Evolutionary conservation across 1,140 invertebrate genomes (phyloP), one percentile per base, ranked within the genome.

Genomic region (Tetragnatha versicolor): DNA sequence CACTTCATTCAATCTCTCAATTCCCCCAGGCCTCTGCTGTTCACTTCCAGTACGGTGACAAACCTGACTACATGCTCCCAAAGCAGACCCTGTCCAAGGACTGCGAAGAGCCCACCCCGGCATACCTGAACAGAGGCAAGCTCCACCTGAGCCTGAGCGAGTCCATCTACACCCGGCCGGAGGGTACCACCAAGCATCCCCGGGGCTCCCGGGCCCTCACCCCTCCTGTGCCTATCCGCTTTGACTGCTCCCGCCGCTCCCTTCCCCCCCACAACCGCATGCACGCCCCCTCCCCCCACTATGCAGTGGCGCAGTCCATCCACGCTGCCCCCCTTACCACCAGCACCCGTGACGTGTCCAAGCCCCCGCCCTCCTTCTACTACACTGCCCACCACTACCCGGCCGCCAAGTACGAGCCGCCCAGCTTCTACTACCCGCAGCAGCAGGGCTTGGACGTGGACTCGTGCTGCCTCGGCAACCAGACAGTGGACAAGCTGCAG

Each of bases 1-100:
- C n/a, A n/a, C n/a, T n/a, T n/a, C n/a, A n/a, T n/a, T n/a, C n/a
- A n/a, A n/a, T n/a, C n/a, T n/a, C n/a, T n/a, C n/a, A n/a, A n/a
- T n/a, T 20, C 7, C 49, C 49, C 9, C 22, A 75, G 72, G 20
- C 29, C 49, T 85, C 70, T 86, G 91, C 85, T 92, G 91, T 88
- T 92, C 94, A 89, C 93, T 97, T 88, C 96, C 96, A 90, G 94
- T 95, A 85, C 97, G 96, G 90, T 94, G 94, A 89, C 94, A 96
- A 89, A 95, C 94, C 88, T 93, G 92, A 87, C 95, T 73, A 37
- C 25, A 58, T 60, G 47, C 60, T 45, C 14, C 55, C 68, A 22
- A 63, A 65, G n/a, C 58, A 72, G 85, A 93, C 93, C 45, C 92
- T 94, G 60, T 83, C 82, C 3, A 49, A 83, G 83, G 94, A 96